Conservation (phyloP, 2,113 vertebrate genomes). For the Onychostruthus taczanowskii region DNA sequence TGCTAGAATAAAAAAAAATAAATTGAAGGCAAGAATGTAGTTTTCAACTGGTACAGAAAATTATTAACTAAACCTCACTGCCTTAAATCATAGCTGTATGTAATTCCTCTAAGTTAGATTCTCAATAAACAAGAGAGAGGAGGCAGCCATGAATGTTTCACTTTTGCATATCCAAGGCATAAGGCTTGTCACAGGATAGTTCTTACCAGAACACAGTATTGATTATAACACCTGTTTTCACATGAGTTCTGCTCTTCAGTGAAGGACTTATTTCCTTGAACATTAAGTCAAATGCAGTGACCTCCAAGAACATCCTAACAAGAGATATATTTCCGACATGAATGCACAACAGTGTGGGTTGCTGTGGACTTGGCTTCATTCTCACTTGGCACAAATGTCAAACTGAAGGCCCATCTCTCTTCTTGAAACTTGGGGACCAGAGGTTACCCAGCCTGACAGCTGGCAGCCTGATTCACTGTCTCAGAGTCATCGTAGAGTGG, state of each 20-base stretch:
- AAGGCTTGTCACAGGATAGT: not conserved
- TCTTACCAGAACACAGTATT: not conserved
- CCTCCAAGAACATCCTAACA: not conserved
- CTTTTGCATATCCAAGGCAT: not conserved
- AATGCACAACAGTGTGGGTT: not conserved
- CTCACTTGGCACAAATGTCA: slow-evolving; percentile 1
- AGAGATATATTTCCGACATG: not conserved
- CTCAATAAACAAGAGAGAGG: not conserved
- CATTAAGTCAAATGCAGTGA: not conserved
- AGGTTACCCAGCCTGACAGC: not conserved
- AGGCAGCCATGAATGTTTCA: not conserved
- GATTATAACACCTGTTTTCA: not conserved
- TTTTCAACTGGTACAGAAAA: not conserved
- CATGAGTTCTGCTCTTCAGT: not conserved
- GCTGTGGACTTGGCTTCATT: not conserved
- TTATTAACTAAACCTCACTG: not conserved
- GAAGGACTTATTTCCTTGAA: not conserved
- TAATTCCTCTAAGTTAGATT: not conserved
- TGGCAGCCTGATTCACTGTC: slow-evolving; percentile 7
- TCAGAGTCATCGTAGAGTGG: not conserved
- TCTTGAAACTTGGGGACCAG: not conserved
- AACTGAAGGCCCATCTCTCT: not conserved
- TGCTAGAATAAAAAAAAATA: not conserved
- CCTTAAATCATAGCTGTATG: not conserved
- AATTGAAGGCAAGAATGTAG: not conserved